phyloP scores from a whole-genome alignment of 2,113 vertebrate genomes.

The Platichthys stellatus region DNA sequence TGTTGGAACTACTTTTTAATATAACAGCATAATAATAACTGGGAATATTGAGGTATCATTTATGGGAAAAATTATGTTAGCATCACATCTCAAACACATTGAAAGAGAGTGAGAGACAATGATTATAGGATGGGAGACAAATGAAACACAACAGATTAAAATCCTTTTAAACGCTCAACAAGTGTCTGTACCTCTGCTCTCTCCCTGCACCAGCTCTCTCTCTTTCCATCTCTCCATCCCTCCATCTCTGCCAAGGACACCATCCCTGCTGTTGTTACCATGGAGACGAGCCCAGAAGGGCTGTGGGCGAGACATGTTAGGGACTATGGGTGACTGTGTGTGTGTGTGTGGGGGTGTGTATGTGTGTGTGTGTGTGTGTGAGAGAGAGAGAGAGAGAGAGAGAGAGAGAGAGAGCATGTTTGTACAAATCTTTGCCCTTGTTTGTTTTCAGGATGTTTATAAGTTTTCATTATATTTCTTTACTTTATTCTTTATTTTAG shows the following conservation, averaged over 20 bases:
- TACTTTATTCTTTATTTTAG: neutral
- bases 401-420: constrained; percentile 21
- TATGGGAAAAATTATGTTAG: constrained; percentile 5
- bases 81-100: constrained; percentile 28
- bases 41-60: constrained; percentile 45
- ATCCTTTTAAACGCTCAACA: constrained; percentile 73
- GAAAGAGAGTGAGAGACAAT: constrained; percentile 34
- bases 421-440: constrained; percentile 43
- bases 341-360: constrained; percentile 25
- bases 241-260: constrained; percentile 78
- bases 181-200: constrained; percentile 56
- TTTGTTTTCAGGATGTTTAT: constrained; percentile 25
- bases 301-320: constrained; percentile 79
- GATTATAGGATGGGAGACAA: constrained; percentile 14
- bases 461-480: neutral
- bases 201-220: constrained; percentile 51
- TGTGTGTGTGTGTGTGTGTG: constrained; percentile 23
- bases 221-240: constrained; percentile 45
- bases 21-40: neutral
- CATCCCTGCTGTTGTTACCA: constrained; percentile 78
- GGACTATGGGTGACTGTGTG: constrained; percentile 69
- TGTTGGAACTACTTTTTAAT: constrained; percentile 26
- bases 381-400: neutral
- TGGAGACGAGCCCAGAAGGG: constrained; percentile 79
- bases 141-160: constrained; percentile 48